A percentile compares a stretch with the other conserved stretches of the same genome.
phyloP scores from a whole-genome alignment of 2,797 vertebrate genomes.

The Sebastolobus alascanus region DNA sequence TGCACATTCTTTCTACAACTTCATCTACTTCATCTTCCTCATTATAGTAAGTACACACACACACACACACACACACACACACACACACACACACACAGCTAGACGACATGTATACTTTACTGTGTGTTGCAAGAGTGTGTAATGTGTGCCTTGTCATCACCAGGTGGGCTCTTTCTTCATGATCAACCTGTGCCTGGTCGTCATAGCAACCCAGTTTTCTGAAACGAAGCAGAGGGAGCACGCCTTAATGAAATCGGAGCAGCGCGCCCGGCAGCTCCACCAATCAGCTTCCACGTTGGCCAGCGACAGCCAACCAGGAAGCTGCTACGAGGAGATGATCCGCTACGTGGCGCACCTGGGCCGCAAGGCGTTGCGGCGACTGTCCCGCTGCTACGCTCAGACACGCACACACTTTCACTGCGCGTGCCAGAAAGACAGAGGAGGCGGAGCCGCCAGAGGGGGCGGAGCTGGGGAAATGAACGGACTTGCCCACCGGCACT shows the following conservation, averaged over 20 bases:
- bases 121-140: constrained; percentile 13
- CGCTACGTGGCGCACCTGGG: constrained; percentile 93
- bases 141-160: background rate
- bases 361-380: constrained; percentile 90
- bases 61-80: background rate
- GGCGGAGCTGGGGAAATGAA: constrained; percentile 74
- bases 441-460: constrained; percentile 70
- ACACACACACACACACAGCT: background rate
- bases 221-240: constrained; percentile 99
- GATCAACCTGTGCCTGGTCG: constrained; percentile 99
- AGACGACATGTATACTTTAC: background rate
- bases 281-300: constrained; percentile 95
- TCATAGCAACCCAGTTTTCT: constrained; percentile 98
- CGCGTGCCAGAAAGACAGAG: constrained; percentile 70
- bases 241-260: constrained; percentile 96
- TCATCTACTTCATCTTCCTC: constrained; percentile 89
- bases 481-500: constrained; percentile 78
- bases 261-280: constrained; percentile 93
- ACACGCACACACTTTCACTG: constrained; percentile 30
- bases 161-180: constrained; percentile 99
- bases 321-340: constrained; percentile 97
- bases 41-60: constrained; percentile 82
- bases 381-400: constrained; percentile 78
- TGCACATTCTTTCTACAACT: constrained; percentile 93
- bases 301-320: constrained; percentile 95